A percentile compares a stretch with the other conserved stretches of the same genome.
Conservation (phyloP, 2,888 invertebrate genomes). For the Crocallis elinguaria region DNA sequence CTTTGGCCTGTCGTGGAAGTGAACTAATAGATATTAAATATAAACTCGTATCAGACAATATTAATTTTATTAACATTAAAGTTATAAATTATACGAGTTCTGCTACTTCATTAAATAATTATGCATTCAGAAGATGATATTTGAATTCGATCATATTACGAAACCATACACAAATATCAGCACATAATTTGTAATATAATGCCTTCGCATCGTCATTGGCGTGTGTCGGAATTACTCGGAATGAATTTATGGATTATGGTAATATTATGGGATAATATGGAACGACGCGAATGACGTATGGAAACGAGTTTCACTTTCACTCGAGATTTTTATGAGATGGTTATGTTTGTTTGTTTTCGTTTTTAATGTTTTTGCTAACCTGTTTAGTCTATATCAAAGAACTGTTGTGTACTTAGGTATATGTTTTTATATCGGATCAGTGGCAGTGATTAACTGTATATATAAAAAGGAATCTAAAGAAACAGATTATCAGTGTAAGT, state of each 20-base stretch:
- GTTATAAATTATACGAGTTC: neutral
- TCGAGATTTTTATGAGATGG: conserved; percentile 15
- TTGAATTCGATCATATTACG: conserved; percentile 8
- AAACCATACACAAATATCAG: conserved; percentile 8
- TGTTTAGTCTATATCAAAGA: neutral
- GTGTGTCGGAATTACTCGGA: neutral
- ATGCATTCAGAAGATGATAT: conserved; percentile 9
- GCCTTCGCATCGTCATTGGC: neutral
- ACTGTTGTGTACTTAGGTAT: too few relatives aligned
- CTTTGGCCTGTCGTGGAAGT: too few relatives aligned
- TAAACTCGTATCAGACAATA: too few relatives aligned
- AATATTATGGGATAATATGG: neutral
- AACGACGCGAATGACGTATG: conserved; percentile 6
- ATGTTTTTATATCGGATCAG: too few relatives aligned
- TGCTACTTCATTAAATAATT: conserved; percentile 7
- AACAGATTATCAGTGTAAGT: too few relatives aligned
- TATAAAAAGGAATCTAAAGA: too few relatives aligned
- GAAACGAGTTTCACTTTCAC: conserved; percentile 32
- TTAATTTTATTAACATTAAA: neutral
- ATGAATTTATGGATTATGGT: neutral
- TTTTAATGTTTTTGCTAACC: neutral
- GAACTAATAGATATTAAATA: too few relatives aligned
- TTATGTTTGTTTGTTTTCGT: conserved; percentile 13
- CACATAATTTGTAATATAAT: conserved; percentile 7
- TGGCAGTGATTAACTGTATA: too few relatives aligned